These are phyloP conservation scores for Autographa pulchrina DNA, from an alignment of 2,888 invertebrate genomes.

Conservation along the genomic window DNA sequence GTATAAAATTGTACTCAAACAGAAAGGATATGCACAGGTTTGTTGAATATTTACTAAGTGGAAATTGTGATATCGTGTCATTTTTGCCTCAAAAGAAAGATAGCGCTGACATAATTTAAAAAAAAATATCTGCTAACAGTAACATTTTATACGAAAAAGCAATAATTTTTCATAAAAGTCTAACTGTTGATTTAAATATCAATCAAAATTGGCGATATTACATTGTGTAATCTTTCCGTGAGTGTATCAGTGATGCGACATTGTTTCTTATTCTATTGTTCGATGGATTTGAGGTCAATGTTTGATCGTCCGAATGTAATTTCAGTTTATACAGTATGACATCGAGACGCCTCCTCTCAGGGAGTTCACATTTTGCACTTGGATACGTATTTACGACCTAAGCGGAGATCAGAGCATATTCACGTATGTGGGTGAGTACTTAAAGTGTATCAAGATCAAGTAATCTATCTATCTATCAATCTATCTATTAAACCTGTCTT, in stretches of 20 bases:
- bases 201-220: not conserved
- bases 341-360: constrained; percentile 92
- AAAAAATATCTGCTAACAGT: not conserved
- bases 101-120: not conserved
- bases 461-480: no score
- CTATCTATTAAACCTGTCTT: no score
- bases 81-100: not conserved
- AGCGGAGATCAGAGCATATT: constrained; percentile 78
- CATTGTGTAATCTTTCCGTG: constrained; percentile 1
- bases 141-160: not conserved
- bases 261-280: not conserved
- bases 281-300: constrained; percentile 3
- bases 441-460: constrained; percentile 7
- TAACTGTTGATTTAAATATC: not conserved
- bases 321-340: constrained; percentile 91
- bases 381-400: constrained; percentile 92
- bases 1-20: constrained; percentile 91
- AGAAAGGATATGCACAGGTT: constrained; percentile 92
- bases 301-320: constrained; percentile 34
- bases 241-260: not conserved
- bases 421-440: constrained; percentile 80
- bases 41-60: constrained; percentile 4
- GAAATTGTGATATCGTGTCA: not conserved
- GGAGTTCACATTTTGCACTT: constrained; percentile 95
- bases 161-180: not conserved